Evolutionary conservation across 2,888 invertebrate genomes (phyloP), one percentile per base, ranked within the genome.

Genomic region (Drosophila austrosaltans): DNA sequence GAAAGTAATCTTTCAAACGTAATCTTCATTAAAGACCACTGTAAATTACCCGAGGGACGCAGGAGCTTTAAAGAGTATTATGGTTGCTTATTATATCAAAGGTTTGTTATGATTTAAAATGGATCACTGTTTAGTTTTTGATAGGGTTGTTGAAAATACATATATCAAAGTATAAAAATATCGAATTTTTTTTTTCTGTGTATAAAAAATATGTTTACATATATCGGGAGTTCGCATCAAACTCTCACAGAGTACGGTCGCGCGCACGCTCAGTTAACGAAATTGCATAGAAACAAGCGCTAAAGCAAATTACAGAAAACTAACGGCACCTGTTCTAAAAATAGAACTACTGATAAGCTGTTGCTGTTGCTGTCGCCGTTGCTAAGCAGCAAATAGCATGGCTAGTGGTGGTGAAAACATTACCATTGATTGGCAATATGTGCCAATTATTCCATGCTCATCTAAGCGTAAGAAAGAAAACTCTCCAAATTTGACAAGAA

Each of bases 191-290:
- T 16, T 16, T 16, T 16, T 16, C 16, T 16, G 16, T 16, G 16
- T 16, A 16, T 16, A 16, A 16, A 16, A 16, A 16, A 16, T 16
- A 16, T 16, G 16, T 16, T 16, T 16, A 16, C 16, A 16, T 16
- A 16, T 16, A 16, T 16, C 16, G 16, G 16, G 16, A 16, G 16
- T 40, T 40, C 40, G 40, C 40, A 40, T 40, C 40, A 40, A 40
- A 40, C 40, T n/a, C 40, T 40, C 40, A 40, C n/a, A 40, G 40
- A 40, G 40, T 40, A 40, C 40, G n/a, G 40, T 40, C 40, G 40
- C 40, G 40, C n/a, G 40, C 40, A 40, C 40, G 40, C 40, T 40
- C n/a, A n/a, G 40, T 40, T 36, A 40, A 40, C 40, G 12, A 40
- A 40, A 40, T 40, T n/a, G 40, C n/a, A 40, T n/a, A 40, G n/a